Evolutionary conservation across 2,113 vertebrate genomes (phyloP), one percentile per base, ranked within the genome.

Genomic region (Alethe castanea): DNA sequence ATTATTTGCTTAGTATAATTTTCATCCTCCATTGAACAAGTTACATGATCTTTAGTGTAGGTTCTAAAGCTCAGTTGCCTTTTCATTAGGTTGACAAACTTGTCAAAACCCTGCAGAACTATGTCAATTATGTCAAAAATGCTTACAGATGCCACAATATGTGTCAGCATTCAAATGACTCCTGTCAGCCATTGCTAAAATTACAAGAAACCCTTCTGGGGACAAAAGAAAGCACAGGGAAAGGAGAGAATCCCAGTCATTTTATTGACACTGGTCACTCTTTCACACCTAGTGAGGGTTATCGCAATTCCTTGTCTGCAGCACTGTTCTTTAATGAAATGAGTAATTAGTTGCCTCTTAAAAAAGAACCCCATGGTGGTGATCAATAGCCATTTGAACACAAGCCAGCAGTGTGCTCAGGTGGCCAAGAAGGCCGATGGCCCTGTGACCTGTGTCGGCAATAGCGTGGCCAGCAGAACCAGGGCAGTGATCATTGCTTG

Each of bases 51-150:
- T 97, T 97, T 95, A 90, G 61, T 82, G 26, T 60, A 74, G 64
- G 87, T 97, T 95, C 97, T 95, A 94, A 96, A 96, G 88, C 90
- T 96, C 81, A 86, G 93, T 79, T 97, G 90, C 92, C 94, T 88
- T 95, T 96, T 97, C 96, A 97, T 97, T 98, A 97, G 40, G 94
- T 96, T 98, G 97, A 96, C 97, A 97, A 97, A 98, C 96, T 97
- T 97, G 97, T 98, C 97, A 97, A 97, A 97, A 97, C 72, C 89
- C 92, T 97, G 86, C 78, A 97, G 97, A 96, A 97, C 96, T 94
- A 81, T 95, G 94, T 92, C 97, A 97, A 57, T 97, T 96, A 95
- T 95, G 95, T 97, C 93, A 97, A 88, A 97, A 98, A 97, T 94
- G 77, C 70, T 97, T 98, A 97, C 56, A 92, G 90, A 90, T 97